Base-by-base conservation (phyloP, 2,888 invertebrate species). In the Parapristionchus giblindavisi region DNA sequence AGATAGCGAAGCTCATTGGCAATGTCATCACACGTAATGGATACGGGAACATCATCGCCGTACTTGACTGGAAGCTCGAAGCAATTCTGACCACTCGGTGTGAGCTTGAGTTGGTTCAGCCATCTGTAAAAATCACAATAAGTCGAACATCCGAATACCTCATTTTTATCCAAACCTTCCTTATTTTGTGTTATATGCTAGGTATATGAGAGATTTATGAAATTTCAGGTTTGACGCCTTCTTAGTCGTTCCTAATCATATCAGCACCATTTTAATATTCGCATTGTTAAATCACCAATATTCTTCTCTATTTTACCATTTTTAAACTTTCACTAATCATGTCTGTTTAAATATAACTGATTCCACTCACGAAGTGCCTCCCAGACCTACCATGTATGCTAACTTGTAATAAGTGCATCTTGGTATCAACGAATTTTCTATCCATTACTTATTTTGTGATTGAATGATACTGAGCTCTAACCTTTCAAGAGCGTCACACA, bases 401-500 rank as follows among this genome's bases (percentile, higher is more conserved):
- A n/a, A n/a, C n/a, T n/a, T n/a, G n/a, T n/a, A n/a, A n/a, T n/a
- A n/a, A n/a, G n/a, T n/a, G n/a, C n/a, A n/a, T n/a, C n/a, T n/a
- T n/a, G n/a, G n/a, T n/a, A n/a, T n/a, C n/a, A n/a, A n/a, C n/a
- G n/a, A n/a, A n/a, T n/a, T n/a, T n/a, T n/a, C n/a, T n/a, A n/a
- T n/a, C n/a, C n/a, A n/a, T n/a, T n/a, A n/a, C n/a, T n/a, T 29
- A 32, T 54, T 65, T 70, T 17, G 29, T 77, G 63, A 77, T 77
- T 43, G 65, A 21, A 34, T 17, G 40, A 40, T 8, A 8, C 60
- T 1, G n/a, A n/a, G n/a, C 4, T 36, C 58, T 27, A 29, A 85
- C 85, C 85, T 79, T 56, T 89, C 79, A 91, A 95, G 93, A 3
- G 94, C 95, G 85, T 95, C 94, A 93, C 94, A 95, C 0, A 98